Evolutionary conservation across 2,797 vertebrate species (phyloP).

Genomic region (Choloepus didactylus): DNA sequence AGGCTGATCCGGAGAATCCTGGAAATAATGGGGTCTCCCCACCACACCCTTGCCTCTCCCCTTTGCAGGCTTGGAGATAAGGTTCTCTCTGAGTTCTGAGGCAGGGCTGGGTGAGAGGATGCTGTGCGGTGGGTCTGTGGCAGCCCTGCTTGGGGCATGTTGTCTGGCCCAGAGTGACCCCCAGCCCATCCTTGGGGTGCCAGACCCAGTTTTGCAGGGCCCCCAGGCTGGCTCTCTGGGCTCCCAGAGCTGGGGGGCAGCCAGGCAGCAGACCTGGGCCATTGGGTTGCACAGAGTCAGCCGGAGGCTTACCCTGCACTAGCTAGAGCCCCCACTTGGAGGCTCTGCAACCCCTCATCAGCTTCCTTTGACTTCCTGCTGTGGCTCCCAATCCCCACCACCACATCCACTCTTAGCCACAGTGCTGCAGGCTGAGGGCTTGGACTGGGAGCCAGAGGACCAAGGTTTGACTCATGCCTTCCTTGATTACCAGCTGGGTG

Average conservation of each 20-base stretch:
- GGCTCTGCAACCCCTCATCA: no score
- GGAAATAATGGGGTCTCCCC: neutral
- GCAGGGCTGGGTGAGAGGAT: neutral
- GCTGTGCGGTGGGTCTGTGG: neutral
- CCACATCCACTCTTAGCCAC: neutral
- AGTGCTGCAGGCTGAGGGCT: neutral
- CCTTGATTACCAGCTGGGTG: neutral
- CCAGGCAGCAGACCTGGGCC: neutral
- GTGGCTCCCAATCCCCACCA: no score
- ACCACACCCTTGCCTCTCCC: neutral
- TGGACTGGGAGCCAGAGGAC: neutral
- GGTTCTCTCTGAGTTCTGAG: slow-evolving; percentile 8
- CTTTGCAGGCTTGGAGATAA: neutral
- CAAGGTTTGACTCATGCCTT: neutral
- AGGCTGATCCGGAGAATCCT: neutral
- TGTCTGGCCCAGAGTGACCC: neutral
- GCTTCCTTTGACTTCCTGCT: neutral
- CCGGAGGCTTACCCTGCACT: no score
- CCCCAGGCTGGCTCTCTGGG: neutral
- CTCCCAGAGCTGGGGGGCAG: neutral
- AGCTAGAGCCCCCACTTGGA: neutral
- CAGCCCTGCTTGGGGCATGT: neutral
- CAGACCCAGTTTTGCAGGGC: neutral
- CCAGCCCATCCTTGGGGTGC: neutral
- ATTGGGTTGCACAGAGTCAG: neutral